Evolutionary conservation across 1,140 invertebrate genomes (phyloP).

Genomic region (Drosophila repletoides): DNA sequence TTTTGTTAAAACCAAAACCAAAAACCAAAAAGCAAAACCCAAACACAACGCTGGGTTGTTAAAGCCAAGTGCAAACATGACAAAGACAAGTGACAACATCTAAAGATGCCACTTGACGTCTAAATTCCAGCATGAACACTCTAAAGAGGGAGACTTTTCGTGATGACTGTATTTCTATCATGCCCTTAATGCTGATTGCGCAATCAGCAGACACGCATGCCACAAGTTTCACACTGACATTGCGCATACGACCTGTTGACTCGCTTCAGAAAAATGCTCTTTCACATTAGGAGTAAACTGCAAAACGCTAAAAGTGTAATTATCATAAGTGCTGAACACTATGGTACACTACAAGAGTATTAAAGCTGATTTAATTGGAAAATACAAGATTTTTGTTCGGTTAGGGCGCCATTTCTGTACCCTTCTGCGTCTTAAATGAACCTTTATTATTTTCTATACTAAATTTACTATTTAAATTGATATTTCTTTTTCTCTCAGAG

Average conservation of each 20-base stretch:
- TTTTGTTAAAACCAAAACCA: conserved; percentile 6
- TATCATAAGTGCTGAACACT: conserved; percentile 24
- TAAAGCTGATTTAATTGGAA: neutral
- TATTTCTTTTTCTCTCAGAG: too few relatives aligned
- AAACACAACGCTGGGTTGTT: conserved; percentile 10
- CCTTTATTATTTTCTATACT: too few relatives aligned
- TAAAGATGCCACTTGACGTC: conserved; percentile 28
- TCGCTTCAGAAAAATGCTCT: neutral
- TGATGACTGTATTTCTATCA: conserved; percentile 12
- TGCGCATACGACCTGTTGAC: conserved; percentile 47
- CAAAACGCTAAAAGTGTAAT: conserved; percentile 19
- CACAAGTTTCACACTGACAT: neutral
- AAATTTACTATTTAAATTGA: too few relatives aligned
- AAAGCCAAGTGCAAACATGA: conserved; percentile 37
- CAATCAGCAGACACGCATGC: conserved; percentile 24
- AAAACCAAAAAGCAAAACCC: neutral
- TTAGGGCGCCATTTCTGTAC: too few relatives aligned
- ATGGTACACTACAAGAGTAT: neutral
- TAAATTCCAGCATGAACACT: neutral
- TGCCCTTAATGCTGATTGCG: conserved; percentile 40
- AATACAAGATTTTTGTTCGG: too few relatives aligned
- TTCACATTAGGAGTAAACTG: neutral
- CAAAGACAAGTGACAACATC: conserved; percentile 36
- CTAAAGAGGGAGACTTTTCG: neutral
- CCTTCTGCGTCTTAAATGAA: too few relatives aligned